Conservation (phyloP, 1,140 invertebrate species). For the Xylocopa sonorina region DNA sequence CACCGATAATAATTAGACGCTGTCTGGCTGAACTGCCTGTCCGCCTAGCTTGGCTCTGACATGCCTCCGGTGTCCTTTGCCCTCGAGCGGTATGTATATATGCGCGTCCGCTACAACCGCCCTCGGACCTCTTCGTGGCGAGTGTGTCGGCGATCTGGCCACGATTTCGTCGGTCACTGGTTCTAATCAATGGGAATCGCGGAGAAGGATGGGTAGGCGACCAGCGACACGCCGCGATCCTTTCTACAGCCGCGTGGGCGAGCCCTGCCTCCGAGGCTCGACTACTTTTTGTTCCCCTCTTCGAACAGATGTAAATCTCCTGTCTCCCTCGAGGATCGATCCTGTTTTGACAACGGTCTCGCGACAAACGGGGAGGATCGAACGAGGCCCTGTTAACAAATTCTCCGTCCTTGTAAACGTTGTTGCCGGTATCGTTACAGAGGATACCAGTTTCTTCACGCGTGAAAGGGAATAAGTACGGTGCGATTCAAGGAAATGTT, state of each 20-base stretch:
- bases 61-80: conserved; percentile 54
- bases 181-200: conserved; percentile 51
- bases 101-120: neutral
- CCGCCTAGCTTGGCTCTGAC: conserved; percentile 25
- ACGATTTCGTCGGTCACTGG: conserved; percentile 42
- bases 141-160: conserved; percentile 27
- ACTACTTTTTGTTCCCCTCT: neutral
- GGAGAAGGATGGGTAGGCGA: conserved; percentile 26
- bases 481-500: no score
- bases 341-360: neutral
- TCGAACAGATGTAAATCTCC: neutral
- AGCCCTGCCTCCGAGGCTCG: neutral
- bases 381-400: neutral
- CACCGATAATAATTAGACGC: conserved; percentile 75
- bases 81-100: conserved; percentile 30
- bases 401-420: neutral
- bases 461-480: neutral
- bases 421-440: neutral
- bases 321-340: neutral
- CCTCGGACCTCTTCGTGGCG: neutral
- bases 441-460: no score
- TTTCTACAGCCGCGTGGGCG: neutral
- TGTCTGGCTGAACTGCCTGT: conserved; percentile 40
- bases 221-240: neutral
- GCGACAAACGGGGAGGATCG: neutral